phyloP scores from a whole-genome alignment of 2,113 vertebrate genomes.

The Porphyrio hochstetteri region DNA sequence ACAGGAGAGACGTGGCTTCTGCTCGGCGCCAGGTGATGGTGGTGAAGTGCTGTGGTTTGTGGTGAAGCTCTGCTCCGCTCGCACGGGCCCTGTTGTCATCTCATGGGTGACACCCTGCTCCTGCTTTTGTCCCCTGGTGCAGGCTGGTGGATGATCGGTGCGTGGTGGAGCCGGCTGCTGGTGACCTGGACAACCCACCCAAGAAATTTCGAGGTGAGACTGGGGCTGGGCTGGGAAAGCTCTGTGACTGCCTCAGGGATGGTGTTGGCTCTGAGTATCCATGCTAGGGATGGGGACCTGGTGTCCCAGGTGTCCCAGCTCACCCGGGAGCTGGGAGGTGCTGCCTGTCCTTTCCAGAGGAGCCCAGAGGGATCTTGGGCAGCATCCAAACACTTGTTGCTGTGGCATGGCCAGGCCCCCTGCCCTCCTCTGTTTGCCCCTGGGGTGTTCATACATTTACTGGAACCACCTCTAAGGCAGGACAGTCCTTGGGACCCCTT shows the following conservation, averaged over 20 bases:
- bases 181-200: slow-evolving; percentile 93
- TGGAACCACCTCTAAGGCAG: background rate
- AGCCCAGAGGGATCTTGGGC: background rate
- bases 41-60: background rate
- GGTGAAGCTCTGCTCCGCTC: background rate
- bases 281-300: accelerated
- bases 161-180: slow-evolving; percentile 91
- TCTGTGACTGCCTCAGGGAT: accelerated
- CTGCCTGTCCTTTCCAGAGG: background rate
- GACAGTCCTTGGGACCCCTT: background rate
- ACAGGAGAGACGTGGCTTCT: background rate
- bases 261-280: background rate
- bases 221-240: background rate
- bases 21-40: background rate
- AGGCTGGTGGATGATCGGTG: slow-evolving; percentile 96
- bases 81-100: background rate
- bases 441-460: background rate
- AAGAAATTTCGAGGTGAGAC: slow-evolving; percentile 95
- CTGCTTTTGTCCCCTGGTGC: background rate
- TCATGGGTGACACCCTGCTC: background rate
- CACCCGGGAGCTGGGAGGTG: background rate
- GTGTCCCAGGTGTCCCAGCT: background rate
- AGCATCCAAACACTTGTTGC: background rate
- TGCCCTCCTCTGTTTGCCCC: background rate
- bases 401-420: background rate